These are phyloP conservation scores for Chitala chitala DNA, from an alignment of 2,113 vertebrate species.

Conservation along the genomic window DNA sequence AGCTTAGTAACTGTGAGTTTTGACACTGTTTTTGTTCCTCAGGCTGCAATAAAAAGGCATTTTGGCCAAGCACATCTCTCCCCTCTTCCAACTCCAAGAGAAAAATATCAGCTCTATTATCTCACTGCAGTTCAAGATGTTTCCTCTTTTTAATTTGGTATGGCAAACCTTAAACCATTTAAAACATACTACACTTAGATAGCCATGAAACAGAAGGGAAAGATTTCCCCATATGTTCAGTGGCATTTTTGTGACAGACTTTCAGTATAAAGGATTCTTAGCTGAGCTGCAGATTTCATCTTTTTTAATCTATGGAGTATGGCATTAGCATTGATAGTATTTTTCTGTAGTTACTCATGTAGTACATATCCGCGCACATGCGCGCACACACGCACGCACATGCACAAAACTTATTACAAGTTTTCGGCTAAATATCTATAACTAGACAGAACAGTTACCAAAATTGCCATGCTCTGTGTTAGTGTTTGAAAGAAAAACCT, in stretches of 20 bases:
- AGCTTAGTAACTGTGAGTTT: slow-evolving; percentile 18
- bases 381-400: too few species aligned
- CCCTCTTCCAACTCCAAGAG: background rate
- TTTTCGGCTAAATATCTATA: too few species aligned
- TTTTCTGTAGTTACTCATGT: too few species aligned
- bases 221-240: background rate
- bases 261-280: too few species aligned
- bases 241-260: background rate
- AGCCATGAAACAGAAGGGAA: background rate
- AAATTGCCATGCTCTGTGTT: too few species aligned
- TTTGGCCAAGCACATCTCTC: background rate
- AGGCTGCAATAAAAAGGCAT: background rate
- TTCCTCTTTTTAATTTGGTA: background rate
- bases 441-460: too few species aligned
- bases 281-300: too few species aligned
- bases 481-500: too few species aligned
- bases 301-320: too few species aligned
- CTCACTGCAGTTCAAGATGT: background rate
- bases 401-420: too few species aligned
- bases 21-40: slow-evolving; percentile 17
- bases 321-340: too few species aligned
- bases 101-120: background rate
- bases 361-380: too few species aligned
- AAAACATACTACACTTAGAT: background rate
- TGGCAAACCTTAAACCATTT: background rate